A percentile compares a stretch with the other conserved stretches of the same genome.
Conservation (phyloP, 1,140 invertebrate species). For the Drosophila ananassae region DNA sequence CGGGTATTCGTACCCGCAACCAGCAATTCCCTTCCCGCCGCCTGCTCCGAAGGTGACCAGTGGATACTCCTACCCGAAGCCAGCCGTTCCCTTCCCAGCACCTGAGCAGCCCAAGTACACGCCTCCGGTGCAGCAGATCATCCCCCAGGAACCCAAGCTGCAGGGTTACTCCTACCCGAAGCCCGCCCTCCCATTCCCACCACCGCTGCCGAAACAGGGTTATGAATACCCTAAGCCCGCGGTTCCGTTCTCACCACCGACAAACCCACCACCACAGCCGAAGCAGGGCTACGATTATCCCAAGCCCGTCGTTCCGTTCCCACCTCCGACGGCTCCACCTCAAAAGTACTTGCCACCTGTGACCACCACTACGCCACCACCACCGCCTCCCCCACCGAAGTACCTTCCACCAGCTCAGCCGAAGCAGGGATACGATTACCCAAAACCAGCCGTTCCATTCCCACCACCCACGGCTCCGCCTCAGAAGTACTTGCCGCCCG, state of each 20-base stretch:
- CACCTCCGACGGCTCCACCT: slow-evolving; percentile 32
- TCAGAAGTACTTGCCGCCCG: slow-evolving; percentile 44
- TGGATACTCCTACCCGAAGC: slow-evolving; percentile 61
- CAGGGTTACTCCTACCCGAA: slow-evolving; percentile 66
- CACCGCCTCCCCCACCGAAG: slow-evolving; percentile 34
- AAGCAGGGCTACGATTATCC: slow-evolving; percentile 62
- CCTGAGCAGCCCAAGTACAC: slow-evolving; percentile 37
- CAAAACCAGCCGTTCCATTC: not conserved
- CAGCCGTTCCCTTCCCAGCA: slow-evolving; percentile 51
- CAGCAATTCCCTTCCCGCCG: slow-evolving; percentile 54
- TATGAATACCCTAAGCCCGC: slow-evolving; percentile 64
- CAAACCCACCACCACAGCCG: slow-evolving; percentile 52
- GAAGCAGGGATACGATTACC: not conserved
- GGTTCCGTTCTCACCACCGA: slow-evolving; percentile 55
- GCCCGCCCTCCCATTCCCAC: slow-evolving; percentile 52
- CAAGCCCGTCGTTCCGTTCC: slow-evolving; percentile 58
- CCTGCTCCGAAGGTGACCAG: slow-evolving; percentile 21
- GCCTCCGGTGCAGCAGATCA: slow-evolving; percentile 45
- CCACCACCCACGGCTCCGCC: not conserved
- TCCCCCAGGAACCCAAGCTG: slow-evolving; percentile 56
- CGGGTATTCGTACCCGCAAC: slow-evolving; percentile 54
- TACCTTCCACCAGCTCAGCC: slow-evolving; percentile 37
- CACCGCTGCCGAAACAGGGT: slow-evolving; percentile 43
- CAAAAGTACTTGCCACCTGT: slow-evolving; percentile 38
- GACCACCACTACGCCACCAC: slow-evolving; percentile 6